Evolutionary conservation across 2,797 vertebrate genomes (phyloP).

Genomic region (Monodelphis domestica): DNA sequence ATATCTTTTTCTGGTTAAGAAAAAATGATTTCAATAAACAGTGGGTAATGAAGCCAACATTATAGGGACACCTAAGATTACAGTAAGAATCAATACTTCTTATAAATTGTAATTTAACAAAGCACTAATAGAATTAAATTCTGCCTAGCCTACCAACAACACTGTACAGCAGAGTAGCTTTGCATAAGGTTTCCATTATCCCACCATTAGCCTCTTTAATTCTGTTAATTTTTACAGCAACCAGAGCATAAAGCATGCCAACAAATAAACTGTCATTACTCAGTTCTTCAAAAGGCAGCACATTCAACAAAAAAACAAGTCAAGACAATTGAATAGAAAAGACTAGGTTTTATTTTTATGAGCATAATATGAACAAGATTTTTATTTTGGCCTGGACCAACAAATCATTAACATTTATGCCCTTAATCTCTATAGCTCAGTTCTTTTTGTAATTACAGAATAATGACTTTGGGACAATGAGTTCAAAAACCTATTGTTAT

Average conservation of each 20-base stretch:
- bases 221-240: conserved; percentile 74
- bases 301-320: conserved; percentile 56
- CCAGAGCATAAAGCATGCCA: conserved; percentile 75
- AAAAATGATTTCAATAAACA: conserved; percentile 45
- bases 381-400: conserved; percentile 48
- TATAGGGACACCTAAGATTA: conserved; percentile 59
- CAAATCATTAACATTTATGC: conserved; percentile 50
- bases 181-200: conserved; percentile 70
- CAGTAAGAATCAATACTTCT: conserved; percentile 70
- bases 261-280: conserved; percentile 76
- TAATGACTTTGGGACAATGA: background rate
- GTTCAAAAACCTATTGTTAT: background rate
- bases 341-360: conserved; percentile 61
- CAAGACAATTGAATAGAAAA: conserved; percentile 56
- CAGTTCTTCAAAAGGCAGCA: conserved; percentile 63
- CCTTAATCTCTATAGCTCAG: background rate
- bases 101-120: conserved; percentile 70
- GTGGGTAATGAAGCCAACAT: conserved; percentile 56
- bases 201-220: conserved; percentile 75
- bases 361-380: conserved; percentile 54
- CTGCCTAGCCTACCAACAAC: conserved; percentile 63
- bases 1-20: conserved; percentile 46
- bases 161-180: conserved; percentile 72
- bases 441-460: background rate
- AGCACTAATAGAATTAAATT: conserved; percentile 79